Conservation (phyloP, 1,140 invertebrate genomes). For the Anastrepha obliqua region DNA sequence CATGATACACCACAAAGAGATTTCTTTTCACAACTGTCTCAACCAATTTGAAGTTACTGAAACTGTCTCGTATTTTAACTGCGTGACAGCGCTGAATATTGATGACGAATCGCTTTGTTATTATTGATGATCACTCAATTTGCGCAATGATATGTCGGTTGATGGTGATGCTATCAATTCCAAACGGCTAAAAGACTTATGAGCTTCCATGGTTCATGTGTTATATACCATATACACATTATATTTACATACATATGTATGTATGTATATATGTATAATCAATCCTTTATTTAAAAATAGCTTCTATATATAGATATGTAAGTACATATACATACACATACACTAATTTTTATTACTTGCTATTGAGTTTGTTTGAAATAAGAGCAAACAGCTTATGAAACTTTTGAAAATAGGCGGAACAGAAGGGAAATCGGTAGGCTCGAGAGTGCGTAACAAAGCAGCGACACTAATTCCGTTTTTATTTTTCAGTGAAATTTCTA, state of each 20-base stretch:
- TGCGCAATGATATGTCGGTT: constrained; percentile 71
- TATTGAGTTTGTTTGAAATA: not conserved
- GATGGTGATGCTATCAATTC: constrained; percentile 42
- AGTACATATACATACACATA: not conserved
- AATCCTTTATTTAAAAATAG: constrained; percentile 14
- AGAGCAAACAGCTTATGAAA: not conserved
- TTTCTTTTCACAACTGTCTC: not conserved
- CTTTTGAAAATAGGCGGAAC: constrained; percentile 14
- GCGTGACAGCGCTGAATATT: constrained; percentile 18
- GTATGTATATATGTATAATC: not conserved
- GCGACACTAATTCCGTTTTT: constrained; percentile 36
- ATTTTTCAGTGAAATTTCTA: constrained; percentile 1
- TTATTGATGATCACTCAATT: constrained; percentile 71
- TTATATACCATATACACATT: not conserved
- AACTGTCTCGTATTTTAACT: not conserved
- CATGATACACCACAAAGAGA: no score
- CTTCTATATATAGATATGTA: not conserved
- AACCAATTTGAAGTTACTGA: not conserved
- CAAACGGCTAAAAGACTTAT: not conserved
- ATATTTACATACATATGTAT: not conserved
- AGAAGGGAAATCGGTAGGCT: not conserved
- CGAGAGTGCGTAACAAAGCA: constrained; percentile 27
- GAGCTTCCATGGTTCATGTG: not conserved
- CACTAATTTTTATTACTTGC: no score
- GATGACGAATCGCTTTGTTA: constrained; percentile 40